Evolutionary conservation across 2,113 vertebrate genomes (phyloP).

Genomic region (Meles meles): DNA sequence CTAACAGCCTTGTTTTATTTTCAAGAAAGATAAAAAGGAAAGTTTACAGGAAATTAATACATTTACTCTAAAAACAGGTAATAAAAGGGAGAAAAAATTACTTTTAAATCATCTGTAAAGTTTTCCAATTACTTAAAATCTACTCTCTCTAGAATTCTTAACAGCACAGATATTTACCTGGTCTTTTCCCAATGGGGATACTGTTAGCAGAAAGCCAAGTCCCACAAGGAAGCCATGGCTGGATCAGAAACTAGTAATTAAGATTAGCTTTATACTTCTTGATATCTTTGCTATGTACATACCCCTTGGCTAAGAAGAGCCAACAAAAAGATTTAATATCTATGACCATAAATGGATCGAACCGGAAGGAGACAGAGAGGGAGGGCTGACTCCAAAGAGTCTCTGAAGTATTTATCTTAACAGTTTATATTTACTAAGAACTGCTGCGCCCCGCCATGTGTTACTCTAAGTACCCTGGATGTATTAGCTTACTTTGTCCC

Average conservation of each 20-base stretch:
- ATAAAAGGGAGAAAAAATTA: background rate
- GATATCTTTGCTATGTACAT: background rate
- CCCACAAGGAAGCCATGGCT: background rate
- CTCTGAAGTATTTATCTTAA: background rate
- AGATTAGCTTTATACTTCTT: background rate
- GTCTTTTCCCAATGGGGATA: background rate
- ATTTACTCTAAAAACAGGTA: background rate
- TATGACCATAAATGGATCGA: background rate
- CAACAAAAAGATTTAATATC: background rate
- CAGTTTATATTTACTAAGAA: background rate
- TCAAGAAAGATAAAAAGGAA: slow-evolving; percentile 22
- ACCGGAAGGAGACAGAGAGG: background rate
- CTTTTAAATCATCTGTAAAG: slow-evolving; percentile 8
- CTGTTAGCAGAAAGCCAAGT: slow-evolving; percentile 20
- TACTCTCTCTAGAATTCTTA: background rate
- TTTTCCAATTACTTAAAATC: background rate
- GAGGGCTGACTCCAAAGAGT: background rate
- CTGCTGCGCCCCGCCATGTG: background rate
- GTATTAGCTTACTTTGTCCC: background rate
- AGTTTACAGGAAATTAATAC: background rate
- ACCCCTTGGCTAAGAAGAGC: slow-evolving; percentile 25
- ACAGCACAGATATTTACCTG: background rate
- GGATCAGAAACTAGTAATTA: background rate
- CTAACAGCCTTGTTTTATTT: slow-evolving; percentile 22
- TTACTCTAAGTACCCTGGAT: background rate